Base-by-base conservation (phyloP, 1,140 invertebrate genomes). In the Drosophila lacertosa region DNA sequence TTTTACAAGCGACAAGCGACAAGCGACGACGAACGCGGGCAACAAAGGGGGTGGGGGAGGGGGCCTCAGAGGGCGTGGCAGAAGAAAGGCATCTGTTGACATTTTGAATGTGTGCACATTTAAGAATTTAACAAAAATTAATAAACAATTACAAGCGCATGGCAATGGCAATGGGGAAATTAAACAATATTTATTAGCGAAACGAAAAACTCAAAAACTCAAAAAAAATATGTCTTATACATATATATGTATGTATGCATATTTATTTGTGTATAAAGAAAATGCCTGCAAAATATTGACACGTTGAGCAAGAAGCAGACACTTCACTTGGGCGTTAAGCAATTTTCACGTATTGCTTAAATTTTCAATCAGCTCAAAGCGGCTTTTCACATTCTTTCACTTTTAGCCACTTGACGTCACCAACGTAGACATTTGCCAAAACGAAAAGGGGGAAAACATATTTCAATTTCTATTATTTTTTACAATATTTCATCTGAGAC, bases 311-410 rank as follows among this genome's bases (percentile, higher is more conserved):
- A 39, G 11, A 10, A 22, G 29, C 16, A 63, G 64, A 65, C 70
- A 67, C 60, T 83, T 74, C 32, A 58, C 18, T 62, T 62, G 69
- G 7, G 48, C 63, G 77, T 71, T 74, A 82, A 77, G 68, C 69
- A 74, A 70, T 74, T 77, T 86, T 64, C 77, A 84, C 73, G 59
- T 70, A 73, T 80, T 80, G 72, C 55, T 79, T 80, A 35, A 65
- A 73, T 80, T 80, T 84, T 77, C 77, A 84, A 84, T 86, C 83
- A 80, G 47, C 72, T 78, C 32, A 22, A 26, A 71, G 80, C 58
- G 57, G 63, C 65, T 79, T 72, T 83, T 82, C 71, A 59, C 70
- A 59, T 51, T 53, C 60, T 33, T 50, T n/a, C n/a, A n/a, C n/a
- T n/a, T 32, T 47, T 47, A 15, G 39, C 48, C 77, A 66, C 77